phyloP scores from a whole-genome alignment of 1,140 invertebrate species.

The Metaphire vulgaris region DNA sequence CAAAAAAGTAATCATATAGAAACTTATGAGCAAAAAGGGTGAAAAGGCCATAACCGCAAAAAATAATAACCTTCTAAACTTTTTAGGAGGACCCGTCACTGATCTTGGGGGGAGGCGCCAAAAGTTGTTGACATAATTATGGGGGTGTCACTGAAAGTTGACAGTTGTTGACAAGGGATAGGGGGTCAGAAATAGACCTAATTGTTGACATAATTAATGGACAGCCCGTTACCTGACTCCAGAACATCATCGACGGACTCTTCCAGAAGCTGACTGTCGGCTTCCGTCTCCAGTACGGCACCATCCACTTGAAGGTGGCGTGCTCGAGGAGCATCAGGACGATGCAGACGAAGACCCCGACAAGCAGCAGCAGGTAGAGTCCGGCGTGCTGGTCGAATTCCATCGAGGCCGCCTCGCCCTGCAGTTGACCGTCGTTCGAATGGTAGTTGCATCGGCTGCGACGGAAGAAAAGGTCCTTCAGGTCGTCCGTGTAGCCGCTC shows the following conservation, averaged over 20 bases:
- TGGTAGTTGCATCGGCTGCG: constrained; percentile 41
- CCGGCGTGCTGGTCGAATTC: constrained; percentile 51
- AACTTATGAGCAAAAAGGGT: no score
- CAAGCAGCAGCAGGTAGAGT: constrained; percentile 74
- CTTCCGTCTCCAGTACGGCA: constrained; percentile 71
- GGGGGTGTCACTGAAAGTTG: no score
- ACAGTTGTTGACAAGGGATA: no score
- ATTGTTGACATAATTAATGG: no score
- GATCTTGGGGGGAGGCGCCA: no score
- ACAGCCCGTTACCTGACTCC: constrained; percentile 84
- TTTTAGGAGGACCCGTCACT: no score
- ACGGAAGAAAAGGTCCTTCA: constrained; percentile 60
- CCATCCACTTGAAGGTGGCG: constrained; percentile 77
- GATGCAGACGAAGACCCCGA: constrained; percentile 73
- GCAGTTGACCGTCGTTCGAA: constrained; percentile 29
- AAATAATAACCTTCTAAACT: no score
- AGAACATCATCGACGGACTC: constrained; percentile 88
- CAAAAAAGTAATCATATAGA: no score
- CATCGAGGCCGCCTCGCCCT: constrained; percentile 27
- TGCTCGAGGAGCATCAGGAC: constrained; percentile 80
- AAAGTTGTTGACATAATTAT: no score
- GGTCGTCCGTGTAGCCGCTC: constrained; percentile 78
- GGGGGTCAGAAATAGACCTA: no score
- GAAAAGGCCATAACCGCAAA: no score
- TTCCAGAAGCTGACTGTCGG: constrained; percentile 81